These are phyloP conservation scores for Antigone vipio DNA, from an alignment of 2,113 vertebrate genomes.

Conservation along the genomic window DNA sequence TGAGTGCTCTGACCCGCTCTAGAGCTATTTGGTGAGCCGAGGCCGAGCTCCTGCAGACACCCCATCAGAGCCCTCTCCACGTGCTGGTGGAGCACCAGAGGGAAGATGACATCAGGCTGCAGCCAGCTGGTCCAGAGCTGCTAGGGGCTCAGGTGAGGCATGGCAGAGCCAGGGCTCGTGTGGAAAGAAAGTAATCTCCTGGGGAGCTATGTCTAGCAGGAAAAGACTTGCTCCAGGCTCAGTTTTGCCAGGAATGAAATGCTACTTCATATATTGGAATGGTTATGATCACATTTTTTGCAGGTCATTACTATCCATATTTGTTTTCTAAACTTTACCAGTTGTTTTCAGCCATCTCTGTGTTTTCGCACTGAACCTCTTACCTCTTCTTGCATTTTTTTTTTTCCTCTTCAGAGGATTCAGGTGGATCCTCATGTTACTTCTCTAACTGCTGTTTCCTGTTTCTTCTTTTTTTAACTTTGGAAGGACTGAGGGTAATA, in stretches of 20 bases:
- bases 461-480: background rate
- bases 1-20: background rate
- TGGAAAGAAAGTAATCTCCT: background rate
- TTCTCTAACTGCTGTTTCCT: background rate
- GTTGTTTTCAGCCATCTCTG: background rate
- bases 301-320: background rate
- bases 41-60: fast-evolving
- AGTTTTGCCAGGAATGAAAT: background rate
- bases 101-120: background rate
- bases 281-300: background rate
- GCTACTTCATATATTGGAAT: background rate
- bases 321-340: background rate
- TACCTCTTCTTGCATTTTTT: background rate
- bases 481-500: background rate
- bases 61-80: fast-evolving
- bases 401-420: background rate
- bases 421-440: background rate
- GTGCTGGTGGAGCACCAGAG: background rate
- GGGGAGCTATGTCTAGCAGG: background rate
- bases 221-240: background rate
- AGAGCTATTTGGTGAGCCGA: background rate
- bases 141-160: background rate
- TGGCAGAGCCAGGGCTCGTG: background rate
- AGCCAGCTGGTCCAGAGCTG: background rate
- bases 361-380: background rate